Evolutionary conservation across 2,888 invertebrate species (phyloP).

Genomic region (Drosophila crucigera): DNA sequence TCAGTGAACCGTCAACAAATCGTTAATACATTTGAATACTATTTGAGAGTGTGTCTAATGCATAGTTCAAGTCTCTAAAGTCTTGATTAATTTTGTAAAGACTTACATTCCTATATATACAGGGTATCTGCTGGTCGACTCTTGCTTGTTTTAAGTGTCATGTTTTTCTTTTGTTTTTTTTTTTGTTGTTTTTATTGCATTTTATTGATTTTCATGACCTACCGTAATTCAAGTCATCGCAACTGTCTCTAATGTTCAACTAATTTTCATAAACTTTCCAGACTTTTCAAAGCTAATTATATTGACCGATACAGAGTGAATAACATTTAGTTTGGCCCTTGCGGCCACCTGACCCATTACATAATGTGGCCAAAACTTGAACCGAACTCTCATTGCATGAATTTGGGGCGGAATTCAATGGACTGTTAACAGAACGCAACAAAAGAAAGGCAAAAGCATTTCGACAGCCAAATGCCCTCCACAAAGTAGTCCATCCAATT

Average conservation of each 20-base stretch:
- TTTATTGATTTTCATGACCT: constrained; percentile 18
- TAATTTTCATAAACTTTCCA: constrained; percentile 11
- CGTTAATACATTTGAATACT: background rate
- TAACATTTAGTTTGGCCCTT: constrained; percentile 19
- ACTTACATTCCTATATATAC: background rate
- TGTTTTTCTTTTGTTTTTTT: background rate
- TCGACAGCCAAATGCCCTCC: constrained; percentile 14
- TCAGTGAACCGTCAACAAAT: background rate
- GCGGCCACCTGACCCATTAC: constrained; percentile 12
- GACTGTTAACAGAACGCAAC: constrained; percentile 35
- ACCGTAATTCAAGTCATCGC: constrained; percentile 1
- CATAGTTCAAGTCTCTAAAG: no score
- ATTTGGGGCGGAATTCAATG: constrained; percentile 25
- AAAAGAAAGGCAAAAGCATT: background rate
- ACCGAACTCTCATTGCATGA: constrained; percentile 14
- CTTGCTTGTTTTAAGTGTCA: background rate
- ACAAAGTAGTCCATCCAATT: background rate
- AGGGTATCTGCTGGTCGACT: background rate
- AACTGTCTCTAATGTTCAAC: background rate
- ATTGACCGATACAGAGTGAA: constrained; percentile 17
- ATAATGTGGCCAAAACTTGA: constrained; percentile 21
- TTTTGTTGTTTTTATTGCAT: background rate
- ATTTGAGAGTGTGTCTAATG: background rate
- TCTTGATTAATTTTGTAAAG: background rate
- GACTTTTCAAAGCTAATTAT: constrained; percentile 37